Percentiles rank a stretch among this genome's conserved stretches.
Conservation (phyloP, 2,888 invertebrate genomes). For the Deilephila porcellus region DNA sequence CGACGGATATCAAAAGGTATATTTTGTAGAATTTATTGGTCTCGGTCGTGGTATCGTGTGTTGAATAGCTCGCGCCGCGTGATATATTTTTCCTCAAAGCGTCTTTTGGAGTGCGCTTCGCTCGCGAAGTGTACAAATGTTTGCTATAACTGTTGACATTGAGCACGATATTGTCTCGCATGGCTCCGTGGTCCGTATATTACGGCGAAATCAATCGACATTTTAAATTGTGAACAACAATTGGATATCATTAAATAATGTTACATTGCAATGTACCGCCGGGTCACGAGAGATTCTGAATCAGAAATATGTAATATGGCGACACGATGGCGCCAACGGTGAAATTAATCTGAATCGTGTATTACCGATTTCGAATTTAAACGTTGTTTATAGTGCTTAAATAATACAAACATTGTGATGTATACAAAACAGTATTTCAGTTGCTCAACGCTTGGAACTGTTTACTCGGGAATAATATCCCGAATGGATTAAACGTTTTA, state of each 20-base stretch:
- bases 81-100: conserved; percentile 61
- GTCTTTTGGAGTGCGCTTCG: conserved; percentile 42
- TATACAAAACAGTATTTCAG: conserved; percentile 37
- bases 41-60: conserved; percentile 55
- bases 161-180: conserved; percentile 46
- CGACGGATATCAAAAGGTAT: conserved; percentile 70
- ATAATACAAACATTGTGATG: conserved; percentile 48
- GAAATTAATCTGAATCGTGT: conserved; percentile 67
- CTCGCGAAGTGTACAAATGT: conserved; percentile 43
- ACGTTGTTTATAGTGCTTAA: conserved; percentile 56
- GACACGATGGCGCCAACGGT: conserved; percentile 67
- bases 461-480: conserved; percentile 43
- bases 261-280: conserved; percentile 47
- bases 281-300: conserved; percentile 68
- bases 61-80: conserved; percentile 59
- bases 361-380: conserved; percentile 62
- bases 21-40: conserved; percentile 71
- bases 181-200: conserved; percentile 30
- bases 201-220: conserved; percentile 31
- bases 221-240: conserved; percentile 46
- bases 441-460: conserved; percentile 45
- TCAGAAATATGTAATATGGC: conserved; percentile 71
- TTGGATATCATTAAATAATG: conserved; percentile 47
- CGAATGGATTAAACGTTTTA: conserved; percentile 42
- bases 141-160: conserved; percentile 52